Evolutionary conservation across 2,888 invertebrate genomes (phyloP).

Genomic region (Tortricodes alternella): DNA sequence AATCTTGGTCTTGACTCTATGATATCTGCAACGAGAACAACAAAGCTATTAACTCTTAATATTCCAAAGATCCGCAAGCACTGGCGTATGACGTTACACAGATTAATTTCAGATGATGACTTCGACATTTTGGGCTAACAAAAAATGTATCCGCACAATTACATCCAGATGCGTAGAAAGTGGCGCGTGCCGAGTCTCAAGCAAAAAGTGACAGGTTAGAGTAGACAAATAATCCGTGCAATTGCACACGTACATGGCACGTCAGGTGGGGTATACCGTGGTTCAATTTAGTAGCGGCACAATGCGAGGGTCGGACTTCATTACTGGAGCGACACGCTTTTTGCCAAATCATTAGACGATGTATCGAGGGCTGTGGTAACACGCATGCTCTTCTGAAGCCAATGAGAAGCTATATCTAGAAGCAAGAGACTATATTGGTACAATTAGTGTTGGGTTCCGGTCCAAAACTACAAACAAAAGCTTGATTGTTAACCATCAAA

Average conservation of each 20-base stretch:
- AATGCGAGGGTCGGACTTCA: slow-evolving; percentile 66
- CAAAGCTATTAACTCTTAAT: slow-evolving; percentile 11
- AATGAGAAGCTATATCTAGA: too few species aligned
- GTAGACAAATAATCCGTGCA: slow-evolving; percentile 75
- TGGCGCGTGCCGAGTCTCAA: slow-evolving; percentile 69
- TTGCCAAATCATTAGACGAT: slow-evolving; percentile 37
- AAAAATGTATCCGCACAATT: slow-evolving; percentile 73
- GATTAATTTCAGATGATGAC: slow-evolving; percentile 56
- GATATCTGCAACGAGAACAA: background rate
- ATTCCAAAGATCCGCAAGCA: slow-evolving; percentile 40
- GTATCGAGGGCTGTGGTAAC: too few species aligned
- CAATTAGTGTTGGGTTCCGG: too few species aligned
- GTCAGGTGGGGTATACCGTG: slow-evolving; percentile 74
- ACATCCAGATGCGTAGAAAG: slow-evolving; percentile 73
- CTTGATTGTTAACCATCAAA: too few species aligned
- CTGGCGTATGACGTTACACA: slow-evolving; percentile 59
- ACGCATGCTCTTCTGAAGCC: too few species aligned
- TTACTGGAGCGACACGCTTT: slow-evolving; percentile 56
- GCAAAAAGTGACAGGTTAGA: slow-evolving; percentile 72
- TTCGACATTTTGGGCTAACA: slow-evolving; percentile 62
- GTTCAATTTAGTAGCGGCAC: slow-evolving; percentile 69
- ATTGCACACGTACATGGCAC: slow-evolving; percentile 72
- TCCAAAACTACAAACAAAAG: too few species aligned
- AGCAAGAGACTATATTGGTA: too few species aligned
- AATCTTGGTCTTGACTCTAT: background rate